Base-by-base conservation (phyloP, 2,888 invertebrate species). In the Sacculina carcini region DNA sequence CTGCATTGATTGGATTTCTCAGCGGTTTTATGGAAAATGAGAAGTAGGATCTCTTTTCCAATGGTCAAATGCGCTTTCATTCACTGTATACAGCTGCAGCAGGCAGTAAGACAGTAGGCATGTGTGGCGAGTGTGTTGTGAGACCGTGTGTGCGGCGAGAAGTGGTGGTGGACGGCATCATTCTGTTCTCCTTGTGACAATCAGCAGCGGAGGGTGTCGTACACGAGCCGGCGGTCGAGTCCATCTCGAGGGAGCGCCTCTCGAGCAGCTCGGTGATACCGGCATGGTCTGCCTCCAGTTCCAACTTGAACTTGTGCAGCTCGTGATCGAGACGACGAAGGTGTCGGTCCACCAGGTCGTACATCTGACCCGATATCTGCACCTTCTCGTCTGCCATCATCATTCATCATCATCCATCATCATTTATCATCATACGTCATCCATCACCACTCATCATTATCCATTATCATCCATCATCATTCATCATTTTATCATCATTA, bases 241-340 rank as follows among this genome's bases (percentile, higher is more conserved):
- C 92, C 53, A 90, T 69, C 61, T 92, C 92, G 50, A 90, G 67
- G 0, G 90, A 90, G 40, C 90, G 69, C 66, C 89, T 87, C 68
- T 96, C 94, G 56, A 96, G 66, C 48, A 86, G 72, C 68, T 94
- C 94, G 1, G 96, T 96, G 51, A 94, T 90, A 3, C 96, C 96
- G 60, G 92, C 86, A 70, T 94, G 89, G 66, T 98, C 98, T 1
- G 96, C 96, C 67, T 98, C 98, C 54, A 98, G 67, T 68, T 98
- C 98, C 74, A 92, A 86, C 68, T 96, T 96, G 66, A 98, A 98
- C 66, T 98, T 96, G 59, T 86, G 82, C 50, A 94, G 68, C 65
- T 98, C 98, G 65, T 73, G 73, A 69, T 82, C 86, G 51, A 98
- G 69, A 64, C 85, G 75, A 54, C 89, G 71, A 60, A 89, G 71